Evolutionary conservation across 2,113 vertebrate species (phyloP).

Genomic region (Caranx ignobilis): DNA sequence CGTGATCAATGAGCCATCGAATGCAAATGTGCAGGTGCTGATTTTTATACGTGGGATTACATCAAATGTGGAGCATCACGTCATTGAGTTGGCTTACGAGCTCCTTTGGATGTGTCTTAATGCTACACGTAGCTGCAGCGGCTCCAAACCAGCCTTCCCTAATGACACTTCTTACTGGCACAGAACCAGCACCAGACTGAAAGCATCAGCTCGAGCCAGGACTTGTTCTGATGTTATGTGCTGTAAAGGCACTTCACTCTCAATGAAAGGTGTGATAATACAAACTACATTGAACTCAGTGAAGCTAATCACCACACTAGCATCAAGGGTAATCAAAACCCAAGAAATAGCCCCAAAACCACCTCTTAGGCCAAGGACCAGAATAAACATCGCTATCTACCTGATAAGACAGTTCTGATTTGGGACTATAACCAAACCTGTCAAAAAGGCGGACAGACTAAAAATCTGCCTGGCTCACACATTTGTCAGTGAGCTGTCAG

Average conservation of each 20-base stretch:
- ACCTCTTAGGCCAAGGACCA: neutral
- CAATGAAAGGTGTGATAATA: neutral
- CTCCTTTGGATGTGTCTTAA: neutral
- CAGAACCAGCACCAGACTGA: neutral
- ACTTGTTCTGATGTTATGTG: neutral
- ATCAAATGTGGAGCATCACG: neutral
- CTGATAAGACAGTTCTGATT: neutral
- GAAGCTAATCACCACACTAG: neutral
- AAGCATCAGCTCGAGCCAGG: neutral
- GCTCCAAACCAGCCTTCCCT: neutral
- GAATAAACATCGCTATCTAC: neutral
- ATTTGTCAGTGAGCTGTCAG: conserved; percentile 14
- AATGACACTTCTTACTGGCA: neutral
- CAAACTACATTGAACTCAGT: neutral
- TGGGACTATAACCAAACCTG: neutral
- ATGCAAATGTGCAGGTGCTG: neutral
- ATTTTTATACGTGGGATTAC: neutral
- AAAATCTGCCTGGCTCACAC: neutral
- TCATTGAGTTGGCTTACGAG: neutral
- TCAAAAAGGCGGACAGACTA: conserved; percentile 1
- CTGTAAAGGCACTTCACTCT: neutral
- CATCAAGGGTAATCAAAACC: neutral
- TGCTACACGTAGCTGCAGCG: neutral
- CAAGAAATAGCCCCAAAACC: neutral
- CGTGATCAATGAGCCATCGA: neutral